These are phyloP conservation scores for Tympanuchus pallidicinctus DNA, from an alignment of 2,113 vertebrate genomes.

Conservation along the genomic window DNA sequence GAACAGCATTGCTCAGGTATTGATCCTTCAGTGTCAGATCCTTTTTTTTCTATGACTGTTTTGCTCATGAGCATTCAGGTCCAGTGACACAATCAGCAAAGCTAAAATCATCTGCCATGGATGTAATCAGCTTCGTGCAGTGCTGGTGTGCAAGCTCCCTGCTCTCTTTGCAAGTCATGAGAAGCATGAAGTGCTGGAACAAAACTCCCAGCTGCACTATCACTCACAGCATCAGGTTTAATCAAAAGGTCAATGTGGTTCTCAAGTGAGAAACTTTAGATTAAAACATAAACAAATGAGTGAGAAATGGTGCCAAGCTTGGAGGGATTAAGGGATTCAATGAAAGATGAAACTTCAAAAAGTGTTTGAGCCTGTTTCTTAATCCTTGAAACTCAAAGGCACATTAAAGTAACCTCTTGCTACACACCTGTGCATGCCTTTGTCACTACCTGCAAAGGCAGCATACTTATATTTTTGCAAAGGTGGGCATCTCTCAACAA, in stretches of 20 bases:
- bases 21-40: background rate
- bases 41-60: background rate
- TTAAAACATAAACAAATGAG: constrained; percentile 52
- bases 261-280: constrained; percentile 60
- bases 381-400: constrained; percentile 61
- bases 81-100: background rate
- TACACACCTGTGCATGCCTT: background rate
- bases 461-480: background rate
- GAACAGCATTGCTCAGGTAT: background rate
- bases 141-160: background rate
- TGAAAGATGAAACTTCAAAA: constrained; percentile 71
- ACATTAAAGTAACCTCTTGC: constrained; percentile 46
- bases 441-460: background rate
- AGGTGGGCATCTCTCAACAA: background rate
- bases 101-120: background rate
- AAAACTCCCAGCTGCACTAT: constrained; percentile 23
- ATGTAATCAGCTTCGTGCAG: background rate
- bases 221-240: constrained; percentile 40
- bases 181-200: constrained; percentile 42
- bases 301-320: constrained; percentile 57
- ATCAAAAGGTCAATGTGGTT: constrained; percentile 38
- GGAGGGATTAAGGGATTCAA: constrained; percentile 63
- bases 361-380: constrained; percentile 38
- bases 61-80: background rate
- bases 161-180: background rate